phyloP scores from a whole-genome alignment of 2,888 invertebrate genomes.

The Busseola fusca region DNA sequence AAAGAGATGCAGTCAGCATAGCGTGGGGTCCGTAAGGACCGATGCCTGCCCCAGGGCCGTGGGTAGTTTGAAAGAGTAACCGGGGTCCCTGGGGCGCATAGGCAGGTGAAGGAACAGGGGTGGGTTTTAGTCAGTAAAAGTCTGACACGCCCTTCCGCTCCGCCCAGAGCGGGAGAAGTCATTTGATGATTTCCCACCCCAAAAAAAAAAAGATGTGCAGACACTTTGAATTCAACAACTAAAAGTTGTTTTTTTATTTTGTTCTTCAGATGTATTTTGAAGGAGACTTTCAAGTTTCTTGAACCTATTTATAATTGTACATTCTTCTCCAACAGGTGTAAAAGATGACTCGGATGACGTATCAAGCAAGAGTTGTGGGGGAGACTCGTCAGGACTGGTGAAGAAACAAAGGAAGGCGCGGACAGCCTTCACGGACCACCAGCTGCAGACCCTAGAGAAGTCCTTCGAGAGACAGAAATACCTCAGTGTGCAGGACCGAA shows the following conservation, averaged over 20 bases:
- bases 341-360: slow-evolving; percentile 95
- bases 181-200: no score
- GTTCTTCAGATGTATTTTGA: background rate
- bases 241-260: background rate
- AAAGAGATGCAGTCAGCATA: no score
- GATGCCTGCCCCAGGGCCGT: no score
- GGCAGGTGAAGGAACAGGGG: no score
- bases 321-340: slow-evolving; percentile 90
- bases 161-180: no score
- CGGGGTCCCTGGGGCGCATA: no score
- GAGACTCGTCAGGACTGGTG: slow-evolving; percentile 88
- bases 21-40: no score
- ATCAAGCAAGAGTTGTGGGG: slow-evolving; percentile 87
- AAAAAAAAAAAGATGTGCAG: background rate
- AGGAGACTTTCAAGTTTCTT: background rate
- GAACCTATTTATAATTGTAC: background rate
- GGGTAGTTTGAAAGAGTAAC: no score
- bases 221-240: background rate
- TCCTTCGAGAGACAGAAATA: slow-evolving; percentile 99
- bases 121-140: no score
- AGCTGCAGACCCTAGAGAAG: slow-evolving; percentile 98
- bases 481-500: slow-evolving; percentile 98
- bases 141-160: no score
- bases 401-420: slow-evolving; percentile 99
- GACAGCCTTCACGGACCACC: slow-evolving; percentile 99